phyloP scores from a whole-genome alignment of 2,888 invertebrate species.

The Atethmia centrago region DNA sequence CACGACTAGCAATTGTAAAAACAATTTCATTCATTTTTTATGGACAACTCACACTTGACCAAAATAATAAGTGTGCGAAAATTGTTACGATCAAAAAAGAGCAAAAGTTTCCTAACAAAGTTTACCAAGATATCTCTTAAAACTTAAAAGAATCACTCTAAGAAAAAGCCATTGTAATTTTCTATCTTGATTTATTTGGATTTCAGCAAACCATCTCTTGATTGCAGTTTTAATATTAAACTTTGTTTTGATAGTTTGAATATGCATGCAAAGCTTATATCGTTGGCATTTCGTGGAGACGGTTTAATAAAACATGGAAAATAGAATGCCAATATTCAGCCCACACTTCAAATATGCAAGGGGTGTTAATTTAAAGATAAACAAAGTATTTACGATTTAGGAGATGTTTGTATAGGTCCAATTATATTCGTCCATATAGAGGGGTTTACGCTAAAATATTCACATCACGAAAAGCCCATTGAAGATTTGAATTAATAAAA shows the following conservation, averaged over 20 bases:
- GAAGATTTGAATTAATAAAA: slow-evolving; percentile 61
- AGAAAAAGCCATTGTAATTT: too few species aligned
- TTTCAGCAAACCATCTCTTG: not conserved
- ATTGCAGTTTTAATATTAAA: not conserved
- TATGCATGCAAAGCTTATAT: slow-evolving; percentile 3
- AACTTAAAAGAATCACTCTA: too few species aligned
- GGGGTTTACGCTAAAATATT: slow-evolving; percentile 75
- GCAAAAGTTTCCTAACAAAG: too few species aligned
- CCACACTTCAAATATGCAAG: slow-evolving; percentile 38
- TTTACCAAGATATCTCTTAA: too few species aligned
- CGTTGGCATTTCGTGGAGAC: not conserved
- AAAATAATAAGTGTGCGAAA: too few species aligned
- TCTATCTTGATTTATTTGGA: not conserved
- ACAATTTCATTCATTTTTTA: too few species aligned
- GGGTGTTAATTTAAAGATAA: slow-evolving; percentile 58
- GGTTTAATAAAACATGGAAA: slow-evolving; percentile 22
- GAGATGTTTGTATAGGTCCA: slow-evolving; percentile 70
- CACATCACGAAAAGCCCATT: slow-evolving; percentile 71
- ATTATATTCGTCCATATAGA: slow-evolving; percentile 70
- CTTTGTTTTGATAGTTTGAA: slow-evolving; percentile 9
- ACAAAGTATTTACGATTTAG: slow-evolving; percentile 65
- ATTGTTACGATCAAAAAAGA: too few species aligned
- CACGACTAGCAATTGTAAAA: too few species aligned
- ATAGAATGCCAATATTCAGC: slow-evolving; percentile 42
- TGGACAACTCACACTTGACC: too few species aligned